Evolutionary conservation across 2,797 vertebrate species (phyloP), one percentile per base, ranked within the genome.

Genomic region (Micropoecilia bifurca): DNA sequence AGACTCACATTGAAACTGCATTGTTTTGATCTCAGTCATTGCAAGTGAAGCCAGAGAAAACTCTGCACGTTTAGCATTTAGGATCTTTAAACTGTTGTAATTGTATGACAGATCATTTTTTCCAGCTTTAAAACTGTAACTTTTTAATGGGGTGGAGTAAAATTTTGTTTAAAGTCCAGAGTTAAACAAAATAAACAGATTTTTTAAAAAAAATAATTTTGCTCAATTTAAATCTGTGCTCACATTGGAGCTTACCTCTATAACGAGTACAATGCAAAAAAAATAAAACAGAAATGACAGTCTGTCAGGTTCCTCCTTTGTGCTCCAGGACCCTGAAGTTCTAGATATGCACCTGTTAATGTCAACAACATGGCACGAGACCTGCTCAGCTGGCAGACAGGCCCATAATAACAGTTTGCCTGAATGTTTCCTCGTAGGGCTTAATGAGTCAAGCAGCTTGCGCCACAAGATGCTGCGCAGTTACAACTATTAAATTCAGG

Each of bases 401-500:
- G 77, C 79, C 87, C 47, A 1, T 43, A 46, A 79, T 25, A 20
- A 45, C 36, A 6, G 78, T 59, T 57, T 3, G n/a, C 8, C 30
- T 47, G 12, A 73, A 20, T 6, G 18, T 36, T 48, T 46, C 39
- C 41, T 74, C 28, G 36, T 18, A 59, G 8, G 36, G 7, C 9
- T 22, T n/a, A 13, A 69, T 1, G 10, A n/a, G 36, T 30, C 76
- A 14, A 74, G 83, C 89, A 90, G 80, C 84, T 88, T 81, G 71
- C 84, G 78, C 45, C 53, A 36, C 63, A 16, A 79, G 55, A 69
- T 69, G 83, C 20, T 69, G 81, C 45, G 77, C 82, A 80, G 72
- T 84, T 81, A 89, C 76, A 89, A 92, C 82, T 85, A 81, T 88
- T 89, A 80, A 78, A 45, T 89, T 85, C 79, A 16, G 71, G 59